Conservation (phyloP, 1,140 invertebrate genomes). For the Neotoxoptera formosana region DNA sequence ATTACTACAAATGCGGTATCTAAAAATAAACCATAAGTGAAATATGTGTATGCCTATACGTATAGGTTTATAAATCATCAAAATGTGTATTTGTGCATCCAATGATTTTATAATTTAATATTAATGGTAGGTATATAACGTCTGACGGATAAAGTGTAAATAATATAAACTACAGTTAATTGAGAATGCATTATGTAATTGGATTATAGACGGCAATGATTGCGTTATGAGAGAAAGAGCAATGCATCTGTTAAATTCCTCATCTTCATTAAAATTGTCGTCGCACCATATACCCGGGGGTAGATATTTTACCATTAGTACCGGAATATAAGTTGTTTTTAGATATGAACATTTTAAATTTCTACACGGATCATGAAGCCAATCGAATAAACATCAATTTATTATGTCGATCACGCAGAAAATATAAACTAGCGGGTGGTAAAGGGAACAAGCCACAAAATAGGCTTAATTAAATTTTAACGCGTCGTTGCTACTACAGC, state of each 20-base stretch:
- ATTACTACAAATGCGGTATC: not conserved
- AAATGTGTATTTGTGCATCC: not conserved
- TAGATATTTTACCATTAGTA: not conserved
- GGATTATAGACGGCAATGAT: not conserved
- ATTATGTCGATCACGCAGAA: constrained; percentile 34
- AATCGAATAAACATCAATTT: constrained; percentile 38
- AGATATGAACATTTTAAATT: constrained; percentile 19
- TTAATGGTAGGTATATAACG: not conserved
- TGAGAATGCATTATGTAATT: constrained; percentile 13
- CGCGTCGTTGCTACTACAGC: not conserved
- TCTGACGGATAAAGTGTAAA: not conserved
- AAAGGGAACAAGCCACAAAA: constrained; percentile 7
- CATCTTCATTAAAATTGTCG: constrained; percentile 28
- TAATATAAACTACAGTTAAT: constrained; percentile 20
- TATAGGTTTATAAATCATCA: not conserved
- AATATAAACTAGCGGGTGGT: not conserved
- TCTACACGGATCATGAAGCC: not conserved
- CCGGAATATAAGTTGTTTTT: not conserved
- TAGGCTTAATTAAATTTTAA: constrained; percentile 54
- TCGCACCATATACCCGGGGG: not conserved
- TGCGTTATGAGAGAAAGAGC: not conserved
- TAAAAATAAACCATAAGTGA: not conserved
- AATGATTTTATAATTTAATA: constrained; percentile 30
- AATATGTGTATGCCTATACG: not conserved
- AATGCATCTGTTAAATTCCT: not conserved